Conservation (phyloP, 2,888 invertebrate genomes). For the Trichopria drosophilae region DNA sequence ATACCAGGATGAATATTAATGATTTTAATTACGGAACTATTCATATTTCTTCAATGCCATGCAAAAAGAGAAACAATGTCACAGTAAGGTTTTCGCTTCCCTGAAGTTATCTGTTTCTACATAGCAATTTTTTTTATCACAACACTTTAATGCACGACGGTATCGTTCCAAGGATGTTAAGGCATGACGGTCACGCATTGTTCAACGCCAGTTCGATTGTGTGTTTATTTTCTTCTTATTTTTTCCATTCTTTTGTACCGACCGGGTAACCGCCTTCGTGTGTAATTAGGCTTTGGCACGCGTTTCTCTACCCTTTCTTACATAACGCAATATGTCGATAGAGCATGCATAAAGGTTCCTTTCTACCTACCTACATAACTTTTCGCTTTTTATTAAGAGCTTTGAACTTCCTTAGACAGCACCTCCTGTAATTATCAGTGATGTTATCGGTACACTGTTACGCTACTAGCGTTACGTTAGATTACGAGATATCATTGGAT, state of each 20-base stretch:
- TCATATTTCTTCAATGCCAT: too few species aligned
- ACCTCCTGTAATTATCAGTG: conserved; percentile 18
- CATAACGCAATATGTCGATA: not conserved
- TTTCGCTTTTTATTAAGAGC: conserved; percentile 4
- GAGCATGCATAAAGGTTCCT: not conserved
- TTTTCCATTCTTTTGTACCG: conserved; percentile 20
- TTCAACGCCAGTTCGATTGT: conserved; percentile 26
- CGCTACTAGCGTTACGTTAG: conserved; percentile 29
- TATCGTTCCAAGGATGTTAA: conserved; percentile 37
- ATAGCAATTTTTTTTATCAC: conserved; percentile 14
- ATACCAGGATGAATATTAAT: too few species aligned
- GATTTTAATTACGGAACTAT: too few species aligned
- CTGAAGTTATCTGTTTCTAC: conserved; percentile 15
- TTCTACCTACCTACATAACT: not conserved
- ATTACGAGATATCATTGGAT: conserved; percentile 28
- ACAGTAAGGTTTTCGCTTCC: not conserved
- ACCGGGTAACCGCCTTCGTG: conserved; percentile 1
- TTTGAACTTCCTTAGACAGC: conserved; percentile 24
- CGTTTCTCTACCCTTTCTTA: conserved; percentile 7
- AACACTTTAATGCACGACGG: conserved; percentile 19
- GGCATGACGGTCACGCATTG: conserved; percentile 41
- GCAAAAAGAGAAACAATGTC: too few species aligned
- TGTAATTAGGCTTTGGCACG: not conserved
- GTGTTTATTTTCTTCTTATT: conserved; percentile 5
- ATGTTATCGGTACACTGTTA: conserved; percentile 30